phyloP scores from a whole-genome alignment of 2,888 invertebrate species.

The Drosophila meridiana region DNA sequence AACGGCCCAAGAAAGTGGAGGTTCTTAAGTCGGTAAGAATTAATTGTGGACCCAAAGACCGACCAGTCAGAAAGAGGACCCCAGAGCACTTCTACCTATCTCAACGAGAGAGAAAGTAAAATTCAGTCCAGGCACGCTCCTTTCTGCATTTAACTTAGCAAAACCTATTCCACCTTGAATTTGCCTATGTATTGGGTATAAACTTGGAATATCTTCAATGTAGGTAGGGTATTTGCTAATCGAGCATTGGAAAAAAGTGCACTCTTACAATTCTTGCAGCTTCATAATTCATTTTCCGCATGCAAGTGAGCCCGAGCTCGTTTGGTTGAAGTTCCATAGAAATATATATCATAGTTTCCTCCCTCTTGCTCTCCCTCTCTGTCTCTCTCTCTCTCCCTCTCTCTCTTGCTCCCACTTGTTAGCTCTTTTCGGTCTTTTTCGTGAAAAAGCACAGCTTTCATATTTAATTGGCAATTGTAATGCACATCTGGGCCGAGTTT shows the following conservation, averaged over 20 bases:
- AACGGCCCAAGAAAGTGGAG: too few relatives aligned
- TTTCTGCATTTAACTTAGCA: too few relatives aligned
- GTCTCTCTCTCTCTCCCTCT: neutral
- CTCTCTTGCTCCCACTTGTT: neutral
- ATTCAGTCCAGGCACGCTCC: too few relatives aligned
- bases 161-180: too few relatives aligned
- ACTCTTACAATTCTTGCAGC: neutral
- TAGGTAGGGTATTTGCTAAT: neutral
- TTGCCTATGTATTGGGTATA: too few relatives aligned
- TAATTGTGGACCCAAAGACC: too few relatives aligned
- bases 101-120: too few relatives aligned
- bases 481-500: neutral
- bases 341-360: neutral
- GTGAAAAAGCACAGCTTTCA: neutral
- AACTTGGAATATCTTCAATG: too few relatives aligned
- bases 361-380: neutral
- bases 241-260: neutral
- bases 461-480: constrained; percentile 5
- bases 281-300: neutral
- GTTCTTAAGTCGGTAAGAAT: too few relatives aligned
- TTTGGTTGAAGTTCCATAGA: neutral
- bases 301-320: neutral
- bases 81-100: too few relatives aligned
- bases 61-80: too few relatives aligned
- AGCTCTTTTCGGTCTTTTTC: neutral